Conservation (phyloP, 2,888 invertebrate species). For the Eupithecia tripunctaria region DNA sequence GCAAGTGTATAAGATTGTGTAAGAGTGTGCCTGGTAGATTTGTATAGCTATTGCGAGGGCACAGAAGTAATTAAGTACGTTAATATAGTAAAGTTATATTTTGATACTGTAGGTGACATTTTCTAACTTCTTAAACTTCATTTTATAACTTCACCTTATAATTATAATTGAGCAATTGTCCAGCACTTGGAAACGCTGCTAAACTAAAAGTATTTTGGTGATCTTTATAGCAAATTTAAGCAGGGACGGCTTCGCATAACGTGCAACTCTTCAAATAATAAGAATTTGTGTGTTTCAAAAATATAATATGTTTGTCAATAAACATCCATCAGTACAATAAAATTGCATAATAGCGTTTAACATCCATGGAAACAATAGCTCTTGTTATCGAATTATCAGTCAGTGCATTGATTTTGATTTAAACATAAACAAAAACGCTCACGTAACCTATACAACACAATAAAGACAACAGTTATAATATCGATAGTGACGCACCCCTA, state of each 20-base stretch:
- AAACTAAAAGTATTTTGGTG: background rate
- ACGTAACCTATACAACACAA: background rate
- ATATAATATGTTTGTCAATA: background rate
- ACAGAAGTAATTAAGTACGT: background rate
- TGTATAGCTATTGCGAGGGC: too few relatives aligned
- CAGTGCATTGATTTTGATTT: background rate
- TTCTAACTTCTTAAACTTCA: background rate
- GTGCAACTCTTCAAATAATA: background rate
- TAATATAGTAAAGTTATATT: background rate
- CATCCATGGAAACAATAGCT: background rate
- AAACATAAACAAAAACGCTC: background rate
- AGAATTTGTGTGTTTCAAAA: background rate
- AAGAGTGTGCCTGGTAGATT: background rate
- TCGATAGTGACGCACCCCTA: conserved; percentile 52
- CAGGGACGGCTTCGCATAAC: background rate
- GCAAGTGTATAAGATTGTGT: background rate
- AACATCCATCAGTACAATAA: background rate
- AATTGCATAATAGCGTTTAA: background rate
- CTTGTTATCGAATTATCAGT: background rate
- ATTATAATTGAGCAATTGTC: background rate
- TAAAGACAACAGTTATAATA: background rate
- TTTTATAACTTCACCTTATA: background rate
- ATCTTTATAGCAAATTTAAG: background rate
- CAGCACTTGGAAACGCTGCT: background rate
- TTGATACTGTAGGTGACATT: background rate